phyloP scores from a whole-genome alignment of 1,140 invertebrate species.

The Drosophila nannoptera region DNA sequence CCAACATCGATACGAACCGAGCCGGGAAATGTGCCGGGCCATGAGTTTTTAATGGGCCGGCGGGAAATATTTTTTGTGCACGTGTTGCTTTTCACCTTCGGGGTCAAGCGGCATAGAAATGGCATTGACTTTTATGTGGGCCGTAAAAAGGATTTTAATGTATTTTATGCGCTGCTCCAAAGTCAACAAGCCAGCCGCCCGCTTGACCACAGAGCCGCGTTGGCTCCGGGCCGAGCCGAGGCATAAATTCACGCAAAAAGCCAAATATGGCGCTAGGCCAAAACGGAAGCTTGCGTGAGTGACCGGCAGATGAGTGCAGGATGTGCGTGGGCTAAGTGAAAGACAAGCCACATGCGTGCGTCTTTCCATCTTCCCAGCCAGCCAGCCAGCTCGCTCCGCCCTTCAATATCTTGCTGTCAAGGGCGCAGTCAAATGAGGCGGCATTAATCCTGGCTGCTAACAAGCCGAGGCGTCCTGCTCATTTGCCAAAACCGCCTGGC shows the following conservation, averaged over 20 bases:
- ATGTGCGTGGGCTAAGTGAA: conserved; percentile 20
- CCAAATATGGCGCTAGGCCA: conserved; percentile 22
- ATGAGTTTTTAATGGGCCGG: conserved; percentile 35
- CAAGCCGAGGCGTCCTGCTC: conserved; percentile 14
- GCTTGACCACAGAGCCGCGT: conserved; percentile 21
- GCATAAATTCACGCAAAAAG: conserved; percentile 59
- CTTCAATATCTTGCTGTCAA: conserved; percentile 65
- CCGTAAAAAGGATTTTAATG: conserved; percentile 72
- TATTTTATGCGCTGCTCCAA: conserved; percentile 53
- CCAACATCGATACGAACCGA: background rate
- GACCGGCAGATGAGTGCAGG: conserved; percentile 28
- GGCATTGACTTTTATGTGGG: conserved; percentile 70
- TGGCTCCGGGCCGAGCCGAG: conserved; percentile 29
- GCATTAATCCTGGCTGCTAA: conserved; percentile 61
- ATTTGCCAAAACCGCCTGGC: conserved; percentile 1
- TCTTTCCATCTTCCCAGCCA: background rate
- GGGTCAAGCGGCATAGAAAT: conserved; percentile 54
- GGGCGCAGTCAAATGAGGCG: conserved; percentile 61
- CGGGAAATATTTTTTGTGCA: conserved; percentile 30
- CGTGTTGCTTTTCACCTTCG: conserved; percentile 8
- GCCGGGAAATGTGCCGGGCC: conserved; percentile 9
- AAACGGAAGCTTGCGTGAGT: conserved; percentile 62
- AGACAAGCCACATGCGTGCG: background rate
- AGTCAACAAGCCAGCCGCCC: conserved; percentile 34
- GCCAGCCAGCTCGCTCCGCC: background rate